phyloP scores from a whole-genome alignment of 2,113 vertebrate genomes.

The Indicator indicator region DNA sequence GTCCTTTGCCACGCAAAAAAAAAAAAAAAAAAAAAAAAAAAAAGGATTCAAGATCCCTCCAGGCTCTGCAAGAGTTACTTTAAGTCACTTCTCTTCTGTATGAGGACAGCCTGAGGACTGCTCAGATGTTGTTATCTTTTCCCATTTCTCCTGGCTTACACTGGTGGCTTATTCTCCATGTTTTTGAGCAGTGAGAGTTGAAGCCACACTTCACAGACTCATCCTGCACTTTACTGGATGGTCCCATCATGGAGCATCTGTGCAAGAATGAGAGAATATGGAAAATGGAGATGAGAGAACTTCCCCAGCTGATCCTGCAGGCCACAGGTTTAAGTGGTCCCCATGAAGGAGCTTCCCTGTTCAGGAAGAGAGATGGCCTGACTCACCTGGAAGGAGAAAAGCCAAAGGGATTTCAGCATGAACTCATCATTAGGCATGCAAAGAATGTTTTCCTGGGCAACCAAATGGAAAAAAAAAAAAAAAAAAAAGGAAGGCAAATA shows the following conservation, averaged over 20 bases:
- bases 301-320: not conserved
- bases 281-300: rapidly evolving
- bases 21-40: no score
- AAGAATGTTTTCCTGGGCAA: not conserved
- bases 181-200: not conserved
- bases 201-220: rapidly evolving
- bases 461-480: not conserved
- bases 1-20: not conserved
- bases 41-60: not conserved
- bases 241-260: not conserved
- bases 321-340: not conserved
- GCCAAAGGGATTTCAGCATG: not conserved
- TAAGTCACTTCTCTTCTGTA: not conserved
- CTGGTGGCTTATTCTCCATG: not conserved
- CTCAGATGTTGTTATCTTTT: not conserved
- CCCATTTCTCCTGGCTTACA: not conserved
- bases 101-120: not conserved
- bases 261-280: not conserved
- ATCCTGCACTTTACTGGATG: rapidly evolving
- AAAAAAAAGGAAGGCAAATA: not conserved
- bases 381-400: not conserved
- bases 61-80: not conserved
- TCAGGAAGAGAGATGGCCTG: not conserved
- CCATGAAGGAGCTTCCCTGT: not conserved
- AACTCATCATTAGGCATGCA: not conserved